A percentile compares a stretch with the other conserved stretches of the same genome.
These are phyloP conservation scores for Peromyscus leucopus DNA, from an alignment of 2,113 vertebrate genomes.

Conservation along the genomic window DNA sequence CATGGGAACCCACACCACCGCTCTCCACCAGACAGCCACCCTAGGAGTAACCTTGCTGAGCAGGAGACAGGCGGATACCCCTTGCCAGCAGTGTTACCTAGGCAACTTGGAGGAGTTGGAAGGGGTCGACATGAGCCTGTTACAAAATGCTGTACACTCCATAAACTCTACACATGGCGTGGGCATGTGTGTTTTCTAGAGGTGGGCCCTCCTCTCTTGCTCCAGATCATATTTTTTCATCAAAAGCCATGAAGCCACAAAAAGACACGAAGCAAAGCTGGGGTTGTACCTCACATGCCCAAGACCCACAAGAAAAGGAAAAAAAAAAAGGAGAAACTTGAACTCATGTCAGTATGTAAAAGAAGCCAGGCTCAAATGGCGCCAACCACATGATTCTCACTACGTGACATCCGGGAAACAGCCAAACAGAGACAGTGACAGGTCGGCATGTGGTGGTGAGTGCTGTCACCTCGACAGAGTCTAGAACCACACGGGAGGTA, in stretches of 20 bases:
- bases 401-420: fast-evolving
- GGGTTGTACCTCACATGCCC: neutral
- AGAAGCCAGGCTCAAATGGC: neutral
- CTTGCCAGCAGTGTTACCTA: neutral
- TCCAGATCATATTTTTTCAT: too few species aligned
- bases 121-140: neutral
- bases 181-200: neutral
- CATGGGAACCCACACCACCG: fast-evolving
- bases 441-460: too few species aligned
- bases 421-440: neutral
- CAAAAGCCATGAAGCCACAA: neutral
- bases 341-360: neutral
- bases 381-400: neutral
- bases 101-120: neutral
- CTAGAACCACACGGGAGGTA: neutral
- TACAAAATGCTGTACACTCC: too few species aligned
- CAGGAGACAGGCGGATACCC: neutral
- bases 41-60: neutral
- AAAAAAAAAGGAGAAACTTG: neutral
- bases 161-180: neutral
- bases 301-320: neutral
- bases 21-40: neutral
- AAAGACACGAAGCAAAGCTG: neutral
- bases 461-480: neutral
- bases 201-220: neutral